Percentiles rank a stretch among this genome's conserved stretches.
These are phyloP conservation scores for Gasteruption jaculator DNA, from an alignment of 2,888 invertebrate genomes.

Conservation along the genomic window DNA sequence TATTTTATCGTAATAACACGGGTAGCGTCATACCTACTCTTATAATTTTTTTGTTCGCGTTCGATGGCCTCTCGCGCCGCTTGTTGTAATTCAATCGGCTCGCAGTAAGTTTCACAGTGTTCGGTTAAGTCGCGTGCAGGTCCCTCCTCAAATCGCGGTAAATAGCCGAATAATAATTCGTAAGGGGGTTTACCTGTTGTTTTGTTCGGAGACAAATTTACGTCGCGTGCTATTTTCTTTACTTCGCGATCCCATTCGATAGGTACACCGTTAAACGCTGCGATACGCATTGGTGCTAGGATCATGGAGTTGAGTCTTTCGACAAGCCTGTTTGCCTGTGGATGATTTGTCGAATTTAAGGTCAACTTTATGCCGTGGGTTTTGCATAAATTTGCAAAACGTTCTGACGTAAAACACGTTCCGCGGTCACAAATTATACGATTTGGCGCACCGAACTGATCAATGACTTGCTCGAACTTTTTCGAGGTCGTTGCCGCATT, in stretches of 20 bases:
- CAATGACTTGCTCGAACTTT: not conserved
- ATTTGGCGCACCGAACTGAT: constrained; percentile 5
- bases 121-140: too few relatives aligned
- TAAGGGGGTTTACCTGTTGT: constrained; percentile 1
- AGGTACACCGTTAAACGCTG: not conserved
- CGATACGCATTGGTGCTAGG: constrained; percentile 3
- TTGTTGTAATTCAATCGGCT: too few relatives aligned
- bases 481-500: not conserved
- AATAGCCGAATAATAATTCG: constrained; percentile 1
- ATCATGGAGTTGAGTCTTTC: constrained; percentile 8
- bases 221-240: not conserved
- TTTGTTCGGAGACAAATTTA: not conserved
- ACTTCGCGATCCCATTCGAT: not conserved
- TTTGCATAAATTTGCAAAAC: constrained; percentile 9
- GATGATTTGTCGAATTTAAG: constrained; percentile 12
- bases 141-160: too few relatives aligned
- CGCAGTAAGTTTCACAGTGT: too few relatives aligned
- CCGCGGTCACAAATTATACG: constrained; percentile 12
- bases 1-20: too few relatives aligned
- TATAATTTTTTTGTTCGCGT: too few relatives aligned
- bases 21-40: too few relatives aligned
- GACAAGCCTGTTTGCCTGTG: constrained; percentile 10
- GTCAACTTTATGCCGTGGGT: constrained; percentile 6
- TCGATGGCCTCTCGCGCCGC: too few relatives aligned
- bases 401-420: constrained; percentile 6